Conservation (phyloP, 2,797 vertebrate genomes). For the Sebastes ruberrimus region DNA sequence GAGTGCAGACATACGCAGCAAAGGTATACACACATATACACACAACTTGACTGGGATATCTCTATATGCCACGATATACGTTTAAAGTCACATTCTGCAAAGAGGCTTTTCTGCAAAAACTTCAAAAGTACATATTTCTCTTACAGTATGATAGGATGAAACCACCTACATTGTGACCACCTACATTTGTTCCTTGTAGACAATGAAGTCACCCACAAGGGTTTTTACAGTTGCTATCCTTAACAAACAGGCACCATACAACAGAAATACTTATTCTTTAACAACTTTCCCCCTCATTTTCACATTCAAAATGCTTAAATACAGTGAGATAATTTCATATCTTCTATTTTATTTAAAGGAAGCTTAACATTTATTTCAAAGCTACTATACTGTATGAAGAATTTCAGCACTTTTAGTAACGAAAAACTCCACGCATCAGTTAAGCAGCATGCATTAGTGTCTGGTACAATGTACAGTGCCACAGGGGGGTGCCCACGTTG, state of each 20-base stretch:
- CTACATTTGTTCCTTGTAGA: constrained; percentile 41
- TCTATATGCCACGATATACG: neutral
- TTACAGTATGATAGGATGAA: constrained; percentile 1
- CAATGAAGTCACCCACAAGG: constrained; percentile 29
- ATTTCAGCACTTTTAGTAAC: neutral
- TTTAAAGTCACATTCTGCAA: constrained; percentile 4
- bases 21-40: constrained; percentile 12
- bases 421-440: neutral
- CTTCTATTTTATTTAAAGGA: neutral
- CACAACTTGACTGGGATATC: neutral
- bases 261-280: neutral
- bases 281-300: neutral
- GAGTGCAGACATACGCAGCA: constrained; percentile 38
- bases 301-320: neutral
- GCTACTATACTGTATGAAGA: neutral
- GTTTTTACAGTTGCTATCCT: constrained; percentile 21
- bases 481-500: neutral
- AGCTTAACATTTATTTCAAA: neutral
- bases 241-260: neutral
- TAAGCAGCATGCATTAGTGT: neutral
- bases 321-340: neutral
- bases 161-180: constrained; percentile 42
- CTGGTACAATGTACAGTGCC: neutral
- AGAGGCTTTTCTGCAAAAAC: neutral
- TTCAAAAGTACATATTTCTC: neutral